These are phyloP conservation scores for Himalopsyche japonica DNA, from an alignment of 2,888 invertebrate genomes.

Conservation along the genomic window DNA sequence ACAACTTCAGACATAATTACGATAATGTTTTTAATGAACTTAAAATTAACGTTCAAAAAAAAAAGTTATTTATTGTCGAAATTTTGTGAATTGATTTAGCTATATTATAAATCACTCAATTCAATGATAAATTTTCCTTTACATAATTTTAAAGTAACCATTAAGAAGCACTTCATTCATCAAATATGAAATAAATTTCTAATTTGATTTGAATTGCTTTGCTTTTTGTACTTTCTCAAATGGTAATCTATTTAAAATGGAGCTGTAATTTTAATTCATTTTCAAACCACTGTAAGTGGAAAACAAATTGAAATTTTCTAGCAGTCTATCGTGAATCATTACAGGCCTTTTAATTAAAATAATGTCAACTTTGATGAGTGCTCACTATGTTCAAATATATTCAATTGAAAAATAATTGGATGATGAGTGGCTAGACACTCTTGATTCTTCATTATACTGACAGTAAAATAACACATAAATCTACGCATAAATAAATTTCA, in stretches of 20 bases:
- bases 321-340: not conserved
- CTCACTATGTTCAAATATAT: not conserved
- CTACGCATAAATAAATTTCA: no score
- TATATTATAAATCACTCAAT: not conserved
- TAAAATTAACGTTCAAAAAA: not conserved
- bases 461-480: not conserved
- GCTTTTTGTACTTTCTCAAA: not conserved
- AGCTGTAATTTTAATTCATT: not conserved
- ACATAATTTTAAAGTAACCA: not conserved
- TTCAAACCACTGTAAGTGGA: not conserved
- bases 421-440: not conserved
- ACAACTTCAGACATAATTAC: not conserved
- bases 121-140: not conserved
- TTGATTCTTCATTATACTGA: not conserved
- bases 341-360: not conserved
- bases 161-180: not conserved
- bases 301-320: not conserved
- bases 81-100: not conserved
- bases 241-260: not conserved
- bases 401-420: conserved; percentile 14
- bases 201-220: not conserved
- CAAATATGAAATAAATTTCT: not conserved
- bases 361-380: not conserved
- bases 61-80: not conserved
- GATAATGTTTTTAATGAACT: not conserved